Evolutionary conservation across 1,140 invertebrate species (phyloP), one percentile per base, ranked within the genome.

Genomic region (Drosophila kohkoa): DNA sequence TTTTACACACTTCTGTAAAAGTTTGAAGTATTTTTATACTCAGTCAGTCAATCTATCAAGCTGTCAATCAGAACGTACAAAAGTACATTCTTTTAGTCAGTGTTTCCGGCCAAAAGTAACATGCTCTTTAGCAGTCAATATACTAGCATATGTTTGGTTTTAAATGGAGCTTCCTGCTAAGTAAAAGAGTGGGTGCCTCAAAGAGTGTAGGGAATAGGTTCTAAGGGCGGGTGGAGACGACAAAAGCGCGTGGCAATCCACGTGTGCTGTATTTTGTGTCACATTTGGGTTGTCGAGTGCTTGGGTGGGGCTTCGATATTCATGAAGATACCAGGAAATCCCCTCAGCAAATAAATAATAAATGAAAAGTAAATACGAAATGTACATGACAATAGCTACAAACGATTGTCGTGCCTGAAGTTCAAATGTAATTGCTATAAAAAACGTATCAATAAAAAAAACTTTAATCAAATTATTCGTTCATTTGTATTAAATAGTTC

Each of bases 211-310:
- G 52, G 10, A 0, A 2, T 28, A 5, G n/a, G 10, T 16, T 11
- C n/a, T 15, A 13, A 16, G 16, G 41, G 16, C 35, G 15, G 30
- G 28, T 11, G n/a, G 7, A 32, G 13, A 5, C 45, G 35, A 25
- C 3, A 54, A 8, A 15, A 35, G 59, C 78, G 75, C 76, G 80
- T 82, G 81, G 68, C 79, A 64, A 11, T 59, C 72, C 79, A 82
- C 80, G 76, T 83, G 81, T 76, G 43, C 54, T 79, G 65, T 71
- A 72, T 68, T 63, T 77, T 49, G 30, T 54, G 73, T 45, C 64
- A 68, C 46, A 57, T 54, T 41, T 46, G 38, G 48, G 30, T 25
- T 15, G 28, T 11, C 15, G 32, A 13, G 20, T 46, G 57, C 25
- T 8, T 35, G 28, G 51, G 49, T 43, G 58, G 13, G 45, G 38